Evolutionary conservation across 2,113 vertebrate species (phyloP), one percentile per base, ranked within the genome.

Genomic region (Periophthalmodon schlosseri): DNA sequence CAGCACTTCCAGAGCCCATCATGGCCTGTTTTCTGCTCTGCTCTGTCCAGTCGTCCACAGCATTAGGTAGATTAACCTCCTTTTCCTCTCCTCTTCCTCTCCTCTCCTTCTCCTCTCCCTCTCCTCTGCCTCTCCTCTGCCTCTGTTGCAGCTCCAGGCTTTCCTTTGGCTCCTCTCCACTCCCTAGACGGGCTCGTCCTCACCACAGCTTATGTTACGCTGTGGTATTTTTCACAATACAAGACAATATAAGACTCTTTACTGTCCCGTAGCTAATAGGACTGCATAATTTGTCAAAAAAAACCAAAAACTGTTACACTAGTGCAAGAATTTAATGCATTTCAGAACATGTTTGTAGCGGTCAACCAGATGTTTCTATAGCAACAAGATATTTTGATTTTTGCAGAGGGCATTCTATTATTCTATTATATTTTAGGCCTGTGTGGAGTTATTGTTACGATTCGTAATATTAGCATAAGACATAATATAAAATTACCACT

Each of bases 1-100:
- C 76, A 77, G 79, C 74, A 68, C 61, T 72, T 84, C 75, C 68
- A 74, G 24, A 23, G 67, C 65, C 75, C 73, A 78, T 69, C 23
- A 18, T 64, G 69, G 69, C 79, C 74, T 23, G 6, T 77, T 70
- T 79, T 76, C 70, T 75, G 68, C 79, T 75, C 80, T 16, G 1
- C 72, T 57, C 69, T 77, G 71, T 68, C 65, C 84, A 80, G 72
- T 85, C 78, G 73, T 76, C 74, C 77, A 60, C 70, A 72, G 76
- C 75, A 84, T 90, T 87, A 86, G 82, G 60, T 54, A 79, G 80
- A 90, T 88, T 86, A 84, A 89, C 81, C 86, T 88, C 79, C 72
- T 56, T 39, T 73, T 72, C 61, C 72, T 28, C 60, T 63, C 60
- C 60, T 75, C 74, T 8, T 78, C 57, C 56, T 47, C 50, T 33